These are phyloP conservation scores for Cardiocondyla obscurior DNA, from an alignment of 1,140 invertebrate species.

Conservation along the genomic window DNA sequence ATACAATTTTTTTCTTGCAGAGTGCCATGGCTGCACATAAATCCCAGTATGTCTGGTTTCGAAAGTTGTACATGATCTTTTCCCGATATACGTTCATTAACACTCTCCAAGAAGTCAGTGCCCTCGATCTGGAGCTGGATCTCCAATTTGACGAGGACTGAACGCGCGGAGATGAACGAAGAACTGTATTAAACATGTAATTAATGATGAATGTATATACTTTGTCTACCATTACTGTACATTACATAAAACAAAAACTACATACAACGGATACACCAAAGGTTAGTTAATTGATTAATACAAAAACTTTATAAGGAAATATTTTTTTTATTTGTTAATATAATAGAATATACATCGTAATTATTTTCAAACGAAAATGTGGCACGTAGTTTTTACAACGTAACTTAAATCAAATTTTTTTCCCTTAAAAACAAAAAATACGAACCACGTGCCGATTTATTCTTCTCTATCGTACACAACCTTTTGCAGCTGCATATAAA, in stretches of 20 bases:
- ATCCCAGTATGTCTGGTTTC: conserved; percentile 97
- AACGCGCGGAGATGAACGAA: not conserved
- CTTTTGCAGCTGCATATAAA: not conserved
- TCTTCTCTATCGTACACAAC: conserved; percentile 12
- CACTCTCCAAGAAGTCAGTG: conserved; percentile 89
- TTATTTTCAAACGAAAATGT: conserved; percentile 46
- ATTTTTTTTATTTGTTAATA: conserved; percentile 62
- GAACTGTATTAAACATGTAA: conserved; percentile 69
- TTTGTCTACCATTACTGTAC: conserved; percentile 34
- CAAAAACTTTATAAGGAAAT: conserved; percentile 45
- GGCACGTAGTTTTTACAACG: not conserved
- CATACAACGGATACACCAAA: not conserved
- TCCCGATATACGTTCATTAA: conserved; percentile 96
- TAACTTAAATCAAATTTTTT: conserved; percentile 55
- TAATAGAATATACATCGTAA: conserved; percentile 61
- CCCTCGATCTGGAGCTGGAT: conserved; percentile 90
- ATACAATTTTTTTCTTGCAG: conserved; percentile 76
- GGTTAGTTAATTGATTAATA: not conserved
- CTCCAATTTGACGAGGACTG: conserved; percentile 87
- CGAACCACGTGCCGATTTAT: conserved; percentile 10
- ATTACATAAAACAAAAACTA: conserved; percentile 35
- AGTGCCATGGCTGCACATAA: conserved; percentile 93
- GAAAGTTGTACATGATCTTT: conserved; percentile 94
- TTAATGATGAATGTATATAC: conserved; percentile 65
- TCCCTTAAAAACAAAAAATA: not conserved